These are phyloP conservation scores for Oreohelix idahoensis DNA, from an alignment of 1,140 invertebrate genomes.

Conservation along the genomic window DNA sequence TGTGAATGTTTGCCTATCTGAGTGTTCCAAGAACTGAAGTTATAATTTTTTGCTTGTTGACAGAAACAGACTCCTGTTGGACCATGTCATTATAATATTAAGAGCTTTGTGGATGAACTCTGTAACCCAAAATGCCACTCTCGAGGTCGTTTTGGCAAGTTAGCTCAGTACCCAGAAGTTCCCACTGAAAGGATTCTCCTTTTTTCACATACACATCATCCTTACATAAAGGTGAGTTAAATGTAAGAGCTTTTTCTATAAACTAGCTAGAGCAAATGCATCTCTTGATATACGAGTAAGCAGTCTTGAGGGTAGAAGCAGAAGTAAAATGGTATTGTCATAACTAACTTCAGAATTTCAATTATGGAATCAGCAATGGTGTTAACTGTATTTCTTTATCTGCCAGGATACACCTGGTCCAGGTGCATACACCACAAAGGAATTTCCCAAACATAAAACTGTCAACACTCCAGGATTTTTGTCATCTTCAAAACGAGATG, in stretches of 20 bases:
- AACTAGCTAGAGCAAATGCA: no score
- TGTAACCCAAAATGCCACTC: constrained; percentile 55
- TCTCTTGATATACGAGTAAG: no score
- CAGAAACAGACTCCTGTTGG: constrained; percentile 66
- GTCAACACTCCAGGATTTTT: constrained; percentile 67
- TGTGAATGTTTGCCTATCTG: no score
- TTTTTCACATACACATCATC: constrained; percentile 52
- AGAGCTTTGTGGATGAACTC: constrained; percentile 68
- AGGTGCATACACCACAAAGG: constrained; percentile 59
- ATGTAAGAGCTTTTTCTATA: no score
- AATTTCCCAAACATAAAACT: constrained; percentile 49
- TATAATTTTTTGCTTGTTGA: neutral
- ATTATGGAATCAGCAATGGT: no score
- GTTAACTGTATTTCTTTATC: neutral
- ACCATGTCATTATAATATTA: constrained; percentile 68
- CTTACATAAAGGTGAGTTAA: constrained; percentile 53
- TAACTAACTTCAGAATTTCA: no score
- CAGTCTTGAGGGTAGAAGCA: no score
- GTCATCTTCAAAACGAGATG: constrained; percentile 67
- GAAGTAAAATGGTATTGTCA: no score
- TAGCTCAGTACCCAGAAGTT: constrained; percentile 60
- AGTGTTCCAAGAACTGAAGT: no score
- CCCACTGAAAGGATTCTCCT: constrained; percentile 65
- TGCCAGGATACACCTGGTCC: constrained; percentile 66
- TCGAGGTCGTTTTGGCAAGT: constrained; percentile 67